These are phyloP conservation scores for Galemys pyrenaicus DNA, from an alignment of 2,113 vertebrate genomes.

Conservation along the genomic window DNA sequence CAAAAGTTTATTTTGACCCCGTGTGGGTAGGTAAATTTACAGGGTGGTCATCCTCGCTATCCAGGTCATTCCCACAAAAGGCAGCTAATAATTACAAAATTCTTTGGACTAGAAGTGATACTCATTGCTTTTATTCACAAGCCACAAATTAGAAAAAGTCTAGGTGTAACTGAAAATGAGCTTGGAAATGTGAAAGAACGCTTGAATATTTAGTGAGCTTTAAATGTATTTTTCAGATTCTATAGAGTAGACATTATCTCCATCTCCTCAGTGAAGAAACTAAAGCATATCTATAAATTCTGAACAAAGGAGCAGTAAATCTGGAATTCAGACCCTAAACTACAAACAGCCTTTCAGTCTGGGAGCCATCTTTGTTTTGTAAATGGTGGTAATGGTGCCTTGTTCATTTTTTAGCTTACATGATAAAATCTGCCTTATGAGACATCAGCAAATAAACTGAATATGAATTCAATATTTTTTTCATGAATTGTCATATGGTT, in stretches of 20 bases:
- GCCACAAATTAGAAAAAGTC: not conserved
- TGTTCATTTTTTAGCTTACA: not conserved
- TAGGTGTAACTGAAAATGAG: not conserved
- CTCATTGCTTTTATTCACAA: not conserved
- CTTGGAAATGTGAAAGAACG: no score
- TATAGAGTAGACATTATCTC: not conserved
- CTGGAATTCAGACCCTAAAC: constrained; percentile 4
- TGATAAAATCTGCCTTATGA: not conserved
- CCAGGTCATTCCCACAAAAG: not conserved
- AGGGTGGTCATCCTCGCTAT: not conserved
- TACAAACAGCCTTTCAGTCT: not conserved
- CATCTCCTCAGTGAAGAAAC: not conserved
- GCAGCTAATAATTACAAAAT: not conserved
- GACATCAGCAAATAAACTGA: not conserved
- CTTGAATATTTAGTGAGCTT: not conserved
- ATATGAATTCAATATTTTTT: not conserved
- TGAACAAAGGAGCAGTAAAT: not conserved
- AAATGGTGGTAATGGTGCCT: not conserved
- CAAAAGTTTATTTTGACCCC: constrained; percentile 1
- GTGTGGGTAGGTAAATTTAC: not conserved
- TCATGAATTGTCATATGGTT: not conserved
- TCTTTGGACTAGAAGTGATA: not conserved
- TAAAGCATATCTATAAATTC: not conserved
- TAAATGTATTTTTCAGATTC: not conserved
- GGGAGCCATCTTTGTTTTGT: not conserved